These are phyloP conservation scores for Cepaea nemoralis DNA, from an alignment of 1,140 invertebrate species.

Conservation along the genomic window DNA sequence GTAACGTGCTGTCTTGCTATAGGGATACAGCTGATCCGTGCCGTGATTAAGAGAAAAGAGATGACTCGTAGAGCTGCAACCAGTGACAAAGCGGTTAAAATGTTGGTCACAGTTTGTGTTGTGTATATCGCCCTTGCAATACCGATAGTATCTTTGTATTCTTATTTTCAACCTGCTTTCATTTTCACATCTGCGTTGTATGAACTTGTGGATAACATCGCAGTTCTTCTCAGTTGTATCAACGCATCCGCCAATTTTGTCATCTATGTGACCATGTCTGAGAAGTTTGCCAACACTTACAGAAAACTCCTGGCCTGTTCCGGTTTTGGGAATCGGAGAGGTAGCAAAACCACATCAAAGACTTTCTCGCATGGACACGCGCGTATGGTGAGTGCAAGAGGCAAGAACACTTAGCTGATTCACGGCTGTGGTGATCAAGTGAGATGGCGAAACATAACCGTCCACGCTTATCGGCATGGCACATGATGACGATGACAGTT, in stretches of 20 bases:
- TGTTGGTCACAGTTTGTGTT: background rate
- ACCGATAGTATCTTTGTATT: constrained; percentile 4
- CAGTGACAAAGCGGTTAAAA: constrained; percentile 16
- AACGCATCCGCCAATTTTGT: constrained; percentile 7
- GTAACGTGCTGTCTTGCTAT: background rate
- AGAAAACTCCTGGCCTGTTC: background rate
- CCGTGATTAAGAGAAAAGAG: background rate
- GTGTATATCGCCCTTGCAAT: background rate
- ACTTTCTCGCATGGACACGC: too few species aligned
- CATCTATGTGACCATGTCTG: constrained; percentile 4
- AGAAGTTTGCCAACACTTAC: constrained; percentile 17
- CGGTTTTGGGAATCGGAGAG: too few species aligned
- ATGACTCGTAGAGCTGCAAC: background rate
- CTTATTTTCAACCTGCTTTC: constrained; percentile 10
- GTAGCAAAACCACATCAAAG: too few species aligned
- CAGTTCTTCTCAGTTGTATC: background rate
- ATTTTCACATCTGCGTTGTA: background rate
- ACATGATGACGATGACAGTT: too few species aligned
- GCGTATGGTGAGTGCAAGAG: too few species aligned
- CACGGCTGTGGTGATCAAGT: too few species aligned
- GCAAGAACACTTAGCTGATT: too few species aligned
- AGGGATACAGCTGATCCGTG: background rate
- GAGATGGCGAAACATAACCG: too few species aligned
- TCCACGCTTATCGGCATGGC: too few species aligned
- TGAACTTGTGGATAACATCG: background rate